Base-by-base conservation (phyloP, 2,113 vertebrate genomes). In the Salvelinus alpinus region DNA sequence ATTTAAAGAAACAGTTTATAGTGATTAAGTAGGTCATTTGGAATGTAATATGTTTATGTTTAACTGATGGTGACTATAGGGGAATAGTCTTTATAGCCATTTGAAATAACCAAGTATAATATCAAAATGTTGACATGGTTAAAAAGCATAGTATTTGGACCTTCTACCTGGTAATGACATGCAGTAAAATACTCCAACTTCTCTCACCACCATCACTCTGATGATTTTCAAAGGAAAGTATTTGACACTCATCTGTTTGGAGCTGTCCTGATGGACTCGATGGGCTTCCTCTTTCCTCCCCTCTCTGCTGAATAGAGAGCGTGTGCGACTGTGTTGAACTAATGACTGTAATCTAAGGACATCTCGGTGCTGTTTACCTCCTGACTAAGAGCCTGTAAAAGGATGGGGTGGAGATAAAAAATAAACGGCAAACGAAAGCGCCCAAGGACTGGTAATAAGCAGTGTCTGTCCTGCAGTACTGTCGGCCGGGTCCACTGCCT, bases 51-150 rank as follows among this genome's bases (percentile, higher is more conserved):
- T 51, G 48, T 51, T 77, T 88, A 79, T 85, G 88, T 87, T 88
- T 78, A 82, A 73, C 76, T 79, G 86, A 89, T 82, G 77, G 78
- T 85, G 73, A 75, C 83, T 87, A 83, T 86, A 38, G 38, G 38
- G 38, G 7, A 38, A 38, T 38, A 9, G 8, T 9, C 38, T 38
- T 9, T 38, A 88, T 88, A 90, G 78, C 71, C 38, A 73, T 78
- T 85, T 80, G 64, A 72, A 34, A 68, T 20, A 34, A 29, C 78
- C 78, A 68, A 47, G 80, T 1, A 64, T 81, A 85, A 88, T 85
- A 85, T 78, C 76, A 73, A 77, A 70, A 78, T 79, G 80, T 90
- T 89, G 86, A 90, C 76, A 3, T 86, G 83, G 83, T 84, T 82
- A 75, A 82, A 81, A 83, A 90, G 79, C 70, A 80, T 79, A 86